A percentile compares a stretch with the other conserved stretches of the same genome.
Conservation (phyloP, 2,888 invertebrate genomes). For the Diplolepis rosae region DNA sequence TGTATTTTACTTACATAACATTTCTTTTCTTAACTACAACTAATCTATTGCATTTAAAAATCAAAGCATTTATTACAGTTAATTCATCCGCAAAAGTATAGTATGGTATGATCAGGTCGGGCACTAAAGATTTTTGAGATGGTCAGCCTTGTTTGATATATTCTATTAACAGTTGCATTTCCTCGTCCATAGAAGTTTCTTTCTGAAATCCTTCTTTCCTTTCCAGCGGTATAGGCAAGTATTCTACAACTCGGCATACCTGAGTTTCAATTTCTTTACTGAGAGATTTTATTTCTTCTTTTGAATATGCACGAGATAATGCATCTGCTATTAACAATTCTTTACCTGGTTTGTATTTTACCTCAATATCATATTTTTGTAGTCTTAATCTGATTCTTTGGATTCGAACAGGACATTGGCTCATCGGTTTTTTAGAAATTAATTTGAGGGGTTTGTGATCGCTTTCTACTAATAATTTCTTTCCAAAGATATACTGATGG, state of each 20-base stretch:
- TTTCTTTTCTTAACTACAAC: conserved; percentile 48
- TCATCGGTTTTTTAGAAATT: background rate
- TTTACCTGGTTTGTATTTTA: conserved; percentile 56
- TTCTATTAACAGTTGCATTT: conserved; percentile 48
- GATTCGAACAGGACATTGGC: conserved; percentile 32
- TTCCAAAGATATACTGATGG: too few species aligned
- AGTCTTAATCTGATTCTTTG: conserved; percentile 40
- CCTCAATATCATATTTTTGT: conserved; percentile 43
- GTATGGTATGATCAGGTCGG: conserved; percentile 38
- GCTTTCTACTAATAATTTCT: background rate
- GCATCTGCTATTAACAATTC: conserved; percentile 57
- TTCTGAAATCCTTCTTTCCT: conserved; percentile 34
- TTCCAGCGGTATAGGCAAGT: conserved; percentile 29
- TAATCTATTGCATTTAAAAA: conserved; percentile 40
- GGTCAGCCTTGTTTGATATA: conserved; percentile 54
- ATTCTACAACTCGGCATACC: conserved; percentile 11
- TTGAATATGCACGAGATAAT: conserved; percentile 53
- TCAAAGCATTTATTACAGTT: conserved; percentile 36
- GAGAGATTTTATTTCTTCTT: conserved; percentile 15
- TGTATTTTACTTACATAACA: conserved; percentile 51
- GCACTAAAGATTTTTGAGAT: conserved; percentile 39
- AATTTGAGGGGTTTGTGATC: background rate
- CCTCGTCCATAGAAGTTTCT: conserved; percentile 42
- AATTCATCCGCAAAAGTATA: conserved; percentile 33
- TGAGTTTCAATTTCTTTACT: conserved; percentile 33